phyloP scores from a whole-genome alignment of 2,888 invertebrate species.

The Pseudoips prasinana region DNA sequence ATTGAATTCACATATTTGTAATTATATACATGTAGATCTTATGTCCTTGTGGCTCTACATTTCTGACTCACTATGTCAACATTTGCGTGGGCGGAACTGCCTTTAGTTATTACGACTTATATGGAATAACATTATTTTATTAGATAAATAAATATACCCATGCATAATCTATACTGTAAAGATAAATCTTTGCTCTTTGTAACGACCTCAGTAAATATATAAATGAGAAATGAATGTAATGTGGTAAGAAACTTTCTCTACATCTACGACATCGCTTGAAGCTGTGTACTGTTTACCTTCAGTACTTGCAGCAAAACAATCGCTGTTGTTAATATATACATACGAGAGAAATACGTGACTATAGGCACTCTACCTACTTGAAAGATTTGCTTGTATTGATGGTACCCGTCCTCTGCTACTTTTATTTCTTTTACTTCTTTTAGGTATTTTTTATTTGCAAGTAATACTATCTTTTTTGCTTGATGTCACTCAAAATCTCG shows the following conservation, averaged over 20 bases:
- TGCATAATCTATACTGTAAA: too few species aligned
- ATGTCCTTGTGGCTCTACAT: conserved; percentile 65
- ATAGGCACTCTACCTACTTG: conserved; percentile 7
- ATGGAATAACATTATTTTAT: conserved; percentile 43
- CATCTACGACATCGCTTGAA: conserved; percentile 33
- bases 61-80: conserved; percentile 75
- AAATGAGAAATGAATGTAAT: conserved; percentile 31
- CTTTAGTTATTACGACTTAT: conserved; percentile 32
- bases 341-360: conserved; percentile 16
- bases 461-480: too few species aligned
- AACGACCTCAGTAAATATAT: too few species aligned
- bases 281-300: conserved; percentile 43
- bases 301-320: conserved; percentile 48
- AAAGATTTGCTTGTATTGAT: conserved; percentile 3
- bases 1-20: conserved; percentile 65
- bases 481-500: too few species aligned
- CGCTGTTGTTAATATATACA: conserved; percentile 21
- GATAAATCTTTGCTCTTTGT: too few species aligned
- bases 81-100: conserved; percentile 69
- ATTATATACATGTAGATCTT: conserved; percentile 29
- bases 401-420: too few species aligned
- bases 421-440: too few species aligned
- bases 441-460: background rate
- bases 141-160: too few species aligned
- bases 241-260: conserved; percentile 54